Evolutionary conservation across 2,797 vertebrate species (phyloP).

Genomic region (Lagocephalus sceleratus): DNA sequence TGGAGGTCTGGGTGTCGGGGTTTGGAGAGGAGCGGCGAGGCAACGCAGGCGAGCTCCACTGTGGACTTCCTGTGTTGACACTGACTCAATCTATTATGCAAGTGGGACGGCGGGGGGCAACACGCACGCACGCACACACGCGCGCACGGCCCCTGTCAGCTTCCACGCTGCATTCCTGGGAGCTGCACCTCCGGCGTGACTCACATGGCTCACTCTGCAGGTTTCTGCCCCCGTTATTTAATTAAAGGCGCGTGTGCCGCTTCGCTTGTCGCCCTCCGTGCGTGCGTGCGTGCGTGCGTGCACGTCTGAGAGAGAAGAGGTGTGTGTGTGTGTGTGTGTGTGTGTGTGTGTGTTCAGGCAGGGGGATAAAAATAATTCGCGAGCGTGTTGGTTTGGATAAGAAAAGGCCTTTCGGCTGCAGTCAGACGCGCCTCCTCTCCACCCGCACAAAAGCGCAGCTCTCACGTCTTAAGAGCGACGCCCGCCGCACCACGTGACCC

Average conservation of each 20-base stretch:
- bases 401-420: constrained; percentile 31
- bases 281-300: background rate
- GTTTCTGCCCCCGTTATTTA: no score
- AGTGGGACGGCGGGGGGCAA: constrained; percentile 12
- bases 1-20: constrained; percentile 21
- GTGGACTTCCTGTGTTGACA: constrained; percentile 47
- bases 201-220: constrained; percentile 25
- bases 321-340: no score
- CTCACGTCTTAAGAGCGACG: constrained; percentile 43
- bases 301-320: constrained; percentile 10
- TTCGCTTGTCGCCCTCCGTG: no score
- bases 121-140: constrained; percentile 38
- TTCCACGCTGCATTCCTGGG: background rate
- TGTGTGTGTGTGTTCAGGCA: constrained; percentile 13
- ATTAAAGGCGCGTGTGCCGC: no score
- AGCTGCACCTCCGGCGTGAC: constrained; percentile 9
- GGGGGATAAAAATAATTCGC: constrained; percentile 26
- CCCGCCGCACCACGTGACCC: constrained; percentile 50
- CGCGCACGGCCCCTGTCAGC: background rate
- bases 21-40: constrained; percentile 12
- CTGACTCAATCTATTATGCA: constrained; percentile 49
- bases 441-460: constrained; percentile 27
- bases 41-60: constrained; percentile 15
- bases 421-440: constrained; percentile 61
- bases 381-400: constrained; percentile 34